Evolutionary conservation across 2,113 vertebrate species (phyloP), one percentile per base, ranked within the genome.

Genomic region (Coptodon bakossiorum): DNA sequence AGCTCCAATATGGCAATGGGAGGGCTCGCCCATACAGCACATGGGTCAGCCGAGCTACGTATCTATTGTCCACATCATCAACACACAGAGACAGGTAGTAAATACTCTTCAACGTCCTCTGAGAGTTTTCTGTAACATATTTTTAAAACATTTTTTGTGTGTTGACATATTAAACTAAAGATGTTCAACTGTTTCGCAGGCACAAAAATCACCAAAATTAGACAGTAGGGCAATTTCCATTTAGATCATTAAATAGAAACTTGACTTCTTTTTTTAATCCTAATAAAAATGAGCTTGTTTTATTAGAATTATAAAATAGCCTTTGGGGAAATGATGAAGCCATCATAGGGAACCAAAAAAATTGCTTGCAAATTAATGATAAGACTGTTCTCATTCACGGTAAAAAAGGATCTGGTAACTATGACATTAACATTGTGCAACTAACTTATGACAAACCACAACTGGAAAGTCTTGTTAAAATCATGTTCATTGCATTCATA

Each of bases 11-110:
- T 90, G 91, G 95, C 94, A 97, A 29, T 97, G 97, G 97, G 97
- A 97, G 87, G 97, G 97, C 6, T 95, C 89, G 1, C 94, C 97
- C 3, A 96, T 97, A 12, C 97, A 97, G 80, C 97, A 97, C 87
- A 95, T 97, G 96, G 97, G 97, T 29, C 91, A 88, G 31, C 95
- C 92, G 1, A 91, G 52, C 19, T 96, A 92, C 81, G 29, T 97
- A 48, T 97, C 97, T 13, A 34, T 90, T 7, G 96, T 97, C 85
- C 93, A 97, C 52, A 94, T 96, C 83, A 92, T 94, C 87, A 93
- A 94, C 43, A 80, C 94, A 79, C 93, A 94, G 11, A 88, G 83
- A 90, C 71, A 90, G 90, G 95, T 95, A 59, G 81, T 83, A 50
- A 53, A 76, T 34, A 36, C 17, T 31, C 40, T 22, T 12, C n/a